phyloP scores from a whole-genome alignment of 2,113 vertebrate genomes.

The Bufo gargarizans region DNA sequence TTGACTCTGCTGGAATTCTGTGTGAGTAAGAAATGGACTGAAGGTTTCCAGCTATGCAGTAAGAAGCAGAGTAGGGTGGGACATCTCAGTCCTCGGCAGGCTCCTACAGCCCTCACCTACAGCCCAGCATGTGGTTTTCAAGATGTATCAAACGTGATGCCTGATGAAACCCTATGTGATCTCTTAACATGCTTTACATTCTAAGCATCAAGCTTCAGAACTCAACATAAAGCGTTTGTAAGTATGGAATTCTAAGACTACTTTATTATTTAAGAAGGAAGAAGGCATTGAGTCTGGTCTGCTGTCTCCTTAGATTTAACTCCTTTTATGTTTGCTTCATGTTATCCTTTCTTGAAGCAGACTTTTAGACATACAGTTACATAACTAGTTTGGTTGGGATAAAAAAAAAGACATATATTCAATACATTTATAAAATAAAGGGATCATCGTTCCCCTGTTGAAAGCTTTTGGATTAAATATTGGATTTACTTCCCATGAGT shows the following conservation, averaged over 20 bases:
- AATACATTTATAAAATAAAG: too few species aligned
- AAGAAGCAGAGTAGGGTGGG: not conserved
- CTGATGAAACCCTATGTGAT: slow-evolving; percentile 19
- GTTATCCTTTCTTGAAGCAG: not conserved
- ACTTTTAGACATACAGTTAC: not conserved
- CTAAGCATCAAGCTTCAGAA: not conserved
- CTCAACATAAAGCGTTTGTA: not conserved
- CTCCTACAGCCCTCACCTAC: not conserved
- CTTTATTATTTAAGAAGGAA: not conserved
- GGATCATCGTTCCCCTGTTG: too few species aligned
- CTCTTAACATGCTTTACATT: slow-evolving; percentile 19
- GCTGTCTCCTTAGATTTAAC: not conserved
- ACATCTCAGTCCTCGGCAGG: not conserved
- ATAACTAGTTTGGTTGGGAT: too few species aligned
- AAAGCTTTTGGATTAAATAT: too few species aligned
- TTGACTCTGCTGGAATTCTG: not conserved
- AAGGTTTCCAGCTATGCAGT: slow-evolving; percentile 16
- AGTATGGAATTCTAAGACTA: not conserved
- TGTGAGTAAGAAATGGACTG: not conserved
- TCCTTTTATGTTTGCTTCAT: not conserved
- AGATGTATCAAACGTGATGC: slow-evolving; percentile 1
- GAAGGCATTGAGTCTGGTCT: not conserved
- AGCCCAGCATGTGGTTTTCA: slow-evolving; percentile 25
- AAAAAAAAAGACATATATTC: too few species aligned
- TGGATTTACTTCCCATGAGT: too few species aligned